Evolutionary conservation across 2,113 vertebrate genomes (phyloP).

Genomic region (Oostethus manadensis): DNA sequence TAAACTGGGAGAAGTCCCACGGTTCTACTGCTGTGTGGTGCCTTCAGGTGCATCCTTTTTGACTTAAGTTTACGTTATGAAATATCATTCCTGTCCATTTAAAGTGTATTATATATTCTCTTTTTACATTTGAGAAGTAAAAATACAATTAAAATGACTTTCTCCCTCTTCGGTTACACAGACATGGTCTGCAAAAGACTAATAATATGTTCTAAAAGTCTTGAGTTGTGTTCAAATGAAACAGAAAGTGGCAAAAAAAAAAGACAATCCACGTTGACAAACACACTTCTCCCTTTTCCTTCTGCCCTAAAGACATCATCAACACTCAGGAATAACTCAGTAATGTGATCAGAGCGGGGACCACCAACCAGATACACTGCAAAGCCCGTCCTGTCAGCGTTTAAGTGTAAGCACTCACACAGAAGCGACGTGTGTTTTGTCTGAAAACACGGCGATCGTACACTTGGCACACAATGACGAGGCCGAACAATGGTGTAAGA

Average conservation of each 20-base stretch:
- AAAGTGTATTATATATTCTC: too few relatives aligned
- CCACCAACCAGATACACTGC: constrained; percentile 42
- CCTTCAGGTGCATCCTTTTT: too few relatives aligned
- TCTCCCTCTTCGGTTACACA: too few relatives aligned
- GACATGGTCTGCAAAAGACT: too few relatives aligned
- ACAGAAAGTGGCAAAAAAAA: constrained; percentile 35
- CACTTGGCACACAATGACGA: constrained; percentile 39
- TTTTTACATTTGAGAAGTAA: too few relatives aligned
- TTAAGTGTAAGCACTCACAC: constrained; percentile 6
- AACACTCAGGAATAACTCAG: not conserved
- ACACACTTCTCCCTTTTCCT: too few relatives aligned
- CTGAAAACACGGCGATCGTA: constrained; percentile 22
- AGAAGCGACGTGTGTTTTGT: constrained; percentile 7
- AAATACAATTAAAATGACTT: too few relatives aligned
- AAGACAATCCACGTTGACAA: not conserved
- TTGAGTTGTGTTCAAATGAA: constrained; percentile 38
- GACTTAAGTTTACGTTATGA: too few relatives aligned
- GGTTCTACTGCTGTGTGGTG: too few relatives aligned
- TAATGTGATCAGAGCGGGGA: constrained; percentile 13
- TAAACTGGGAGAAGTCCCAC: too few relatives aligned
- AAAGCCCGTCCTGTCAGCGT: constrained; percentile 23
- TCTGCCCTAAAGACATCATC: too few relatives aligned
- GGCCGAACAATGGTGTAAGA: constrained; percentile 52
- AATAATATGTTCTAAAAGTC: not conserved
- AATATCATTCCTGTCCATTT: too few relatives aligned